phyloP scores from a whole-genome alignment of 1,140 invertebrate species.

The Drosophila simulans region DNA sequence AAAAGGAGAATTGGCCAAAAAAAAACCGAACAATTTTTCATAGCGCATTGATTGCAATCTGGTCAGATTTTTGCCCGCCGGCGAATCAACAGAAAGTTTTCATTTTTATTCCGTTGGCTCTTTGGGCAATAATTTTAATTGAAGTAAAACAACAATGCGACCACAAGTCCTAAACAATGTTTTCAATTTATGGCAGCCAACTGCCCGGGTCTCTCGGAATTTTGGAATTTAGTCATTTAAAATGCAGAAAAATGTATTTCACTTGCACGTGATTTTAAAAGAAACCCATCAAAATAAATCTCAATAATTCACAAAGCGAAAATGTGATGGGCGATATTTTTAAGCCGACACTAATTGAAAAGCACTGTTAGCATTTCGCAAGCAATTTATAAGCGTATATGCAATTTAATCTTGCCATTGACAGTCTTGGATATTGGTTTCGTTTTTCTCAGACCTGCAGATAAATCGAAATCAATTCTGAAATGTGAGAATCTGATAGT shows the following conservation, averaged over 20 bases:
- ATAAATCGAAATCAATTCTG: not conserved
- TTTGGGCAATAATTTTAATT: not conserved
- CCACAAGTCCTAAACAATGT: not conserved
- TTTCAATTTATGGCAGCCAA: not conserved
- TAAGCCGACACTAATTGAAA: not conserved
- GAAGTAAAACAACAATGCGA: not conserved
- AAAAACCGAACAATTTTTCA: not conserved
- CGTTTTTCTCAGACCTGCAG: not conserved
- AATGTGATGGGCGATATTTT: too few species aligned
- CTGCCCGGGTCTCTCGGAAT: not conserved
- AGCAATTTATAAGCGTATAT: not conserved
- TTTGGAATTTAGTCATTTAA: not conserved
- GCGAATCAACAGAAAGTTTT: not conserved
- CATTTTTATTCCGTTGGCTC: not conserved
- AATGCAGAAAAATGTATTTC: not conserved
- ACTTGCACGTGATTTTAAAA: too few species aligned
- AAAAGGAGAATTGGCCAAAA: not conserved
- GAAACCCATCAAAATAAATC: too few species aligned
- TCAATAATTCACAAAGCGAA: too few species aligned
- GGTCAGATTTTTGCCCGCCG: not conserved
- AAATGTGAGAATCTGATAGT: not conserved
- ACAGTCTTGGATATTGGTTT: not conserved
- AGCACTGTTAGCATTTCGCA: not conserved
- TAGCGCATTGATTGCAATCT: not conserved
- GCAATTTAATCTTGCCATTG: not conserved